Conservation (phyloP, 1,140 invertebrate species). For the Charaxes varanes region DNA sequence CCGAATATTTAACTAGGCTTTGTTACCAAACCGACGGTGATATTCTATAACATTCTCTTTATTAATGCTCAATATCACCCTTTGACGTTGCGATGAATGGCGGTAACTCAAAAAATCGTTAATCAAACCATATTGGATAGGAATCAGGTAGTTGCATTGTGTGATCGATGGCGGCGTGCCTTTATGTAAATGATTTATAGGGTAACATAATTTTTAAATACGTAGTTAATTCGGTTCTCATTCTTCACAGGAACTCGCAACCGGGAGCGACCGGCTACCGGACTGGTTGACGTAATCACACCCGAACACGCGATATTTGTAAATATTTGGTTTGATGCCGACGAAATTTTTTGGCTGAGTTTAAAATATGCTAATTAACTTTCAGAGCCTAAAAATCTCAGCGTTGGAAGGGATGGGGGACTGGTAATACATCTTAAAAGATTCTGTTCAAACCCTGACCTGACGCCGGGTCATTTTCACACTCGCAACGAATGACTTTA, state of each 20-base stretch:
- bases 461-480: too few relatives aligned
- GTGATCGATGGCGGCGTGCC: conserved; percentile 45
- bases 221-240: conserved; percentile 38
- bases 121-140: conserved; percentile 66
- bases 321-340: conserved; percentile 1
- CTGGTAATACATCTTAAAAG: too few relatives aligned
- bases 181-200: conserved; percentile 60
- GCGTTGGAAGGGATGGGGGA: too few relatives aligned
- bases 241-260: conserved; percentile 32
- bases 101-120: conserved; percentile 70
- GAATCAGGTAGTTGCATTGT: conserved; percentile 69
- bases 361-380: conserved; percentile 3
- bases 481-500: too few relatives aligned
- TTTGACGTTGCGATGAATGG: conserved; percentile 64
- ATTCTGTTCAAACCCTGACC: too few relatives aligned
- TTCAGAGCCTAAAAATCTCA: too few relatives aligned
- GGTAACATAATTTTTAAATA: conserved; percentile 53
- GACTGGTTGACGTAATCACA: conserved; percentile 13
- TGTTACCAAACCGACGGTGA: conserved; percentile 37
- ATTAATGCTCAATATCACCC: conserved; percentile 66
- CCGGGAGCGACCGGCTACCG: conserved; percentile 30
- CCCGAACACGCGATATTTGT: conserved; percentile 11
- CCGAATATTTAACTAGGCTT: conserved; percentile 25
- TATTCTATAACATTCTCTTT: conserved; percentile 59
- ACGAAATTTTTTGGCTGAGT: not conserved